Evolutionary conservation across 1,140 invertebrate genomes (phyloP).

Genomic region (Nephila pilipes): DNA sequence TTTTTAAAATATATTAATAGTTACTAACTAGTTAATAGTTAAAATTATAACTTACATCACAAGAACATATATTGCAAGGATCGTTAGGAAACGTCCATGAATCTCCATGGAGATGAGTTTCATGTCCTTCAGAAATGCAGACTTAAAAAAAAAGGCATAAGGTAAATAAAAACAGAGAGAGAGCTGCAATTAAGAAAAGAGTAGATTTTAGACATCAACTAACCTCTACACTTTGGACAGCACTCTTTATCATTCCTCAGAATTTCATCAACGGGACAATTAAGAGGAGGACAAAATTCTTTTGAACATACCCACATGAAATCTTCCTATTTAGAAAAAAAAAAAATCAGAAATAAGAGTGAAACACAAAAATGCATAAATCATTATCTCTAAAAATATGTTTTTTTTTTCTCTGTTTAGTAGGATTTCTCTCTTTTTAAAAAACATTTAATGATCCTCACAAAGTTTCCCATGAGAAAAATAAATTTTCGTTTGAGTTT

Average conservation of each 20-base stretch:
- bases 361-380: background rate
- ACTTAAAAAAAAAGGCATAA: conserved; percentile 12
- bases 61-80: conserved; percentile 62
- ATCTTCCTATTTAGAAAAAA: conserved; percentile 46
- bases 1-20: no score
- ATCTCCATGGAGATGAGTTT: conserved; percentile 64
- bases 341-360: background rate
- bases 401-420: no score
- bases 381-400: no score
- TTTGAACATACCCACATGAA: conserved; percentile 73
- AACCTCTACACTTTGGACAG: conserved; percentile 73
- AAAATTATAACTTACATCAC: conserved; percentile 58
- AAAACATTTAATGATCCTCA: no score
- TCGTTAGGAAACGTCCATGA: conserved; percentile 42
- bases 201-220: background rate
- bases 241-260: conserved; percentile 57
- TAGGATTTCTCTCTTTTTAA: no score
- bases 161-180: background rate
- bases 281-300: conserved; percentile 61
- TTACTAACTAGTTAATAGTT: no score
- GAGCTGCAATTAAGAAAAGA: background rate
- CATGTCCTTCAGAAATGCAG: conserved; percentile 57
- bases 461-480: no score
- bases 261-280: conserved; percentile 63
- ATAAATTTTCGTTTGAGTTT: no score